Evolutionary conservation across 2,888 invertebrate species (phyloP), one percentile per base, ranked within the genome.

Genomic region (Patella caerulea): DNA sequence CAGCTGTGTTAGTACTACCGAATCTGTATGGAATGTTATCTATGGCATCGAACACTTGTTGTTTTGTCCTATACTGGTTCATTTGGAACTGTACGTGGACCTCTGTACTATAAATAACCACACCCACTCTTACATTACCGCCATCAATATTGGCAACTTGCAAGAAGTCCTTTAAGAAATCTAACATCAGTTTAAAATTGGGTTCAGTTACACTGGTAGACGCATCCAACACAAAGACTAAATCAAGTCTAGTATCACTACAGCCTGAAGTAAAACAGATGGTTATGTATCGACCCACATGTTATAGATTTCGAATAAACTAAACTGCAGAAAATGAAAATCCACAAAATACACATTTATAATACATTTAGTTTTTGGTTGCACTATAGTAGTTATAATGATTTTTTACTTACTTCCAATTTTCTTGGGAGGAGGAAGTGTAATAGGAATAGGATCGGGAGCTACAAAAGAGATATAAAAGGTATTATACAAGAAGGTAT

Each of bases 1-100:
- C 85, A 19, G 86, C 87, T 0, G 88, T 89, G 79, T 89, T 87
- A 2, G 88, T 89, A 76, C 87, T 86, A 14, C 87, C 87, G 72
- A 86, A 86, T 55, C 82, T 81, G 56, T 86, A 86, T 14, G 82
- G 83, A 29, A 86, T 85, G 1, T 76, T 74, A 56, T 82, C 83
- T 19, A 88, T 82, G 15, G 87, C 87, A 2, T 75, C 72, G 69
- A 81, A 79, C 2, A 87, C 76, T 7, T 85, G 86, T 14, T 80
- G 76, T 73, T 82, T 84, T 0, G 79, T 82, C 0, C 54, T 77
- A 74, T 78, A 86, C 24, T 77, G 45, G 73, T 88, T 85, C 34
- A 90, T 78, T 24, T 87, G 76, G 75, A 89, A 88, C 75, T 84
- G 81, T 14, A 86, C 78, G 71, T 83, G 78, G 0, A 86, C 85